phyloP scores from a whole-genome alignment of 2,888 invertebrate genomes.

The Eristalis arbustorum region DNA sequence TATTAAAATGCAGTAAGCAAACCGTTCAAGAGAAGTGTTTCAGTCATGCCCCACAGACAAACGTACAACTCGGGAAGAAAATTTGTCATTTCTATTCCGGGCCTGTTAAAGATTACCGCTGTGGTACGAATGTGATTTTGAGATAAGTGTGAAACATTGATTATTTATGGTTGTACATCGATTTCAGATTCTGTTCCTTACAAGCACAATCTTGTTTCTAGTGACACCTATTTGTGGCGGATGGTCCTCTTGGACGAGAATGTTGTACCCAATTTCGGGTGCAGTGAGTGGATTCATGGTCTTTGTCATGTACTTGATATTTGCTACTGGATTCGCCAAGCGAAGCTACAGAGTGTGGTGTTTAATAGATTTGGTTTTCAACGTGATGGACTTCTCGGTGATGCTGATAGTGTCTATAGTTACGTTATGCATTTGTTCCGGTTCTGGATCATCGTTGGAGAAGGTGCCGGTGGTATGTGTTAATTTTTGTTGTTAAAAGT shows the following conservation, averaged over 20 bases:
- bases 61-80: constrained; percentile 16
- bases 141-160: background rate
- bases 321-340: constrained; percentile 36
- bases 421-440: constrained; percentile 28
- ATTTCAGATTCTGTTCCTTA: constrained; percentile 30
- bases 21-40: background rate
- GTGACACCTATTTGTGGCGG: constrained; percentile 45
- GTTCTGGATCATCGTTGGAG: background rate
- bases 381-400: constrained; percentile 49
- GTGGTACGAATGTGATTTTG: background rate
- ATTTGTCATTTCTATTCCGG: constrained; percentile 10
- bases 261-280: constrained; percentile 48
- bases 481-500: too few species aligned
- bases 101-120: constrained; percentile 27
- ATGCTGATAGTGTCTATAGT: constrained; percentile 55
- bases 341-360: constrained; percentile 27
- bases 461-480: constrained; percentile 25
- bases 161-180: background rate
- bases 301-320: constrained; percentile 14
- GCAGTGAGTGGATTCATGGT: constrained; percentile 33
- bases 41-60: background rate
- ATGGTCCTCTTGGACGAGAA: constrained; percentile 39
- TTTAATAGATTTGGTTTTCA: constrained; percentile 44
- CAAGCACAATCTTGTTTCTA: constrained; percentile 47
- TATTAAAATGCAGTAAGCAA: background rate